Conservation (phyloP, 2,797 vertebrate species). For the Coregonus ussuriensis region DNA sequence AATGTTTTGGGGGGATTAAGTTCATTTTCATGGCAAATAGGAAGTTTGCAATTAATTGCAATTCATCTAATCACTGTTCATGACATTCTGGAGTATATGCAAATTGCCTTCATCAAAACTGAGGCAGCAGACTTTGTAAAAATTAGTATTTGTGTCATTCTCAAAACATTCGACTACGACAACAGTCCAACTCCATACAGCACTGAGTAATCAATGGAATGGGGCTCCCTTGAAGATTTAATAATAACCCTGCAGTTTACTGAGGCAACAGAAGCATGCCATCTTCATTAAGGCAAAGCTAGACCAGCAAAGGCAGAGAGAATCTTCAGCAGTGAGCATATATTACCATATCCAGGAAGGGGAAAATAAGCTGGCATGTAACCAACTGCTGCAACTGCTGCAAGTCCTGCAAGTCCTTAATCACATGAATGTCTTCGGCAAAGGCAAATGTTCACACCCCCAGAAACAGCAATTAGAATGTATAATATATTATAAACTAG, state of each 20-base stretch:
- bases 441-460: background rate
- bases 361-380: background rate
- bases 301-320: background rate
- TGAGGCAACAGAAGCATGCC: background rate
- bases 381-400: background rate
- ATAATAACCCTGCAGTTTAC: background rate
- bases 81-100: too few species aligned
- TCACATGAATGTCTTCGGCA: conserved; percentile 1
- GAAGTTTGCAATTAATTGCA: too few species aligned
- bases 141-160: too few species aligned
- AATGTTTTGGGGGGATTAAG: too few species aligned
- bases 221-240: background rate
- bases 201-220: background rate
- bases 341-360: conserved; percentile 1
- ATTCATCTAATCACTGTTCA: too few species aligned
- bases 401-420: background rate
- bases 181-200: background rate
- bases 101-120: too few species aligned
- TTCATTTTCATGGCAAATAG: too few species aligned
- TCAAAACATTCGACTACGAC: too few species aligned
- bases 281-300: conserved; percentile 9
- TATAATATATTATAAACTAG: background rate
- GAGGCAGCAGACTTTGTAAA: too few species aligned
- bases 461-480: conserved; percentile 3
- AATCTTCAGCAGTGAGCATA: background rate